Percentiles rank a stretch among this genome's conserved stretches.
Conservation (phyloP, 1,140 invertebrate species). For the Stenopsyche tienmushanensis region DNA sequence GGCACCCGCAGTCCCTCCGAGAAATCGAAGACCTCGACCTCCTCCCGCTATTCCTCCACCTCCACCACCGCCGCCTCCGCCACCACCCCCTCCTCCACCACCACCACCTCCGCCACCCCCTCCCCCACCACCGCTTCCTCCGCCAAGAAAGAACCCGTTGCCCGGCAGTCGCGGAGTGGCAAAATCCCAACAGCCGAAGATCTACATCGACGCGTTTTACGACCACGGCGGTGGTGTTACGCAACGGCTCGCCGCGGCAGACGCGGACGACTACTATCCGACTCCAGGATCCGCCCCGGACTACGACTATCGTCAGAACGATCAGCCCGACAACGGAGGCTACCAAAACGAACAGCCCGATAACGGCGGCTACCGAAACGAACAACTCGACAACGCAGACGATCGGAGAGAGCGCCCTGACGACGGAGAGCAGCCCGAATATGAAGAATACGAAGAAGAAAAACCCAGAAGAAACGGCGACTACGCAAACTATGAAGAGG, state of each 20-base stretch:
- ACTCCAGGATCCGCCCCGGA: background rate
- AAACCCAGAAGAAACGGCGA: slow-evolving; percentile 40
- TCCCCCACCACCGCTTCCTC: slow-evolving; percentile 37
- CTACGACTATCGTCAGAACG: slow-evolving; percentile 34
- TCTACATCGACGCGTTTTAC: slow-evolving; percentile 54
- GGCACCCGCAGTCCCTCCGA: slow-evolving; percentile 45
- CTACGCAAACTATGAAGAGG: slow-evolving; percentile 46
- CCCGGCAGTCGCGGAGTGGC: slow-evolving; percentile 44
- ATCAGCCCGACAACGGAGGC: slow-evolving; percentile 3
- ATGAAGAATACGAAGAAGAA: slow-evolving; percentile 46
- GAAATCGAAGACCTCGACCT: slow-evolving; percentile 46
- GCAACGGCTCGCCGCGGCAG: slow-evolving; percentile 48
- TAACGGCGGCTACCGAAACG: slow-evolving; percentile 45
- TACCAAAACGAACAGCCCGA: slow-evolving; percentile 40
- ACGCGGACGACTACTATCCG: slow-evolving; percentile 45
- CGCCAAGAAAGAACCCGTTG: slow-evolving; percentile 38
- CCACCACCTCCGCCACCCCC: slow-evolving; percentile 37
- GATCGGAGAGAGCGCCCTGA: too few relatives aligned
- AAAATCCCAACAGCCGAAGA: slow-evolving; percentile 46
- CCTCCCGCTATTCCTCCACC: slow-evolving; percentile 49
- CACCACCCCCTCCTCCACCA: slow-evolving; percentile 40
- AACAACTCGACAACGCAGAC: slow-evolving; percentile 33
- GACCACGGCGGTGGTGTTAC: slow-evolving; percentile 49
- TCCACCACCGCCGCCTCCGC: slow-evolving; percentile 44
- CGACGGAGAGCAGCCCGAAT: slow-evolving; percentile 17